These are phyloP conservation scores for Tiaroga cobitis DNA, from an alignment of 2,797 vertebrate genomes.

Conservation along the genomic window DNA sequence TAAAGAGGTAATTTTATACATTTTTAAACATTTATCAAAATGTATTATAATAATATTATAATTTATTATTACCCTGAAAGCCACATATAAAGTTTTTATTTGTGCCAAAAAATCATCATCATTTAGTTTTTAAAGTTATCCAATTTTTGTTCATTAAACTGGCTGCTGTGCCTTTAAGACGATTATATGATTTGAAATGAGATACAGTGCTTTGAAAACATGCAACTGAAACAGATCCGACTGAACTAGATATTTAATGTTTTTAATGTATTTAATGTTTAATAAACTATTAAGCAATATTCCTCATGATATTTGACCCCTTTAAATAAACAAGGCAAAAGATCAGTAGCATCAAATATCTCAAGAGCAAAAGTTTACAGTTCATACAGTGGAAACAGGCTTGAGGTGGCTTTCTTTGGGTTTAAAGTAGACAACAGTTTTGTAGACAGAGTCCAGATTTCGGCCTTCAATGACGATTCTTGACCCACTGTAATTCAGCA, in stretches of 20 bases:
- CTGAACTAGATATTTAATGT: not conserved
- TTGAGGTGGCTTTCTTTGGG: constrained; percentile 66
- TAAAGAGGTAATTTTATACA: not conserved
- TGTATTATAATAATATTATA: too few species aligned
- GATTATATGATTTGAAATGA: too few species aligned
- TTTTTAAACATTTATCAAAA: not conserved
- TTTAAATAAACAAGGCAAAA: not conserved
- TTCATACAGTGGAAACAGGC: constrained; percentile 69
- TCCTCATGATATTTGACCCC: not conserved
- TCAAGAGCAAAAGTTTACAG: not conserved
- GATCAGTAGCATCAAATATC: not conserved
- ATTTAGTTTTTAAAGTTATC: too few species aligned
- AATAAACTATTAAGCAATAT: not conserved
- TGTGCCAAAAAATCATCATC: too few species aligned
- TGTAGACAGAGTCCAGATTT: constrained; percentile 86
- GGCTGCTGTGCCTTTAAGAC: too few species aligned
- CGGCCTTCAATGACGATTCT: constrained; percentile 81
- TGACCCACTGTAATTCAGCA: constrained; percentile 76
- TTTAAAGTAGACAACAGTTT: constrained; percentile 76
- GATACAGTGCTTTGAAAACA: too few species aligned
- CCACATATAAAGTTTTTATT: too few species aligned
- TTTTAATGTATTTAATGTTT: too few species aligned
- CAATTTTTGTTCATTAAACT: too few species aligned
- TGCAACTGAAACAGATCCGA: too few species aligned
- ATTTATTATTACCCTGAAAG: too few species aligned